Evolutionary conservation across 2,797 vertebrate genomes (phyloP).

Genomic region (Psittacula echo): DNA sequence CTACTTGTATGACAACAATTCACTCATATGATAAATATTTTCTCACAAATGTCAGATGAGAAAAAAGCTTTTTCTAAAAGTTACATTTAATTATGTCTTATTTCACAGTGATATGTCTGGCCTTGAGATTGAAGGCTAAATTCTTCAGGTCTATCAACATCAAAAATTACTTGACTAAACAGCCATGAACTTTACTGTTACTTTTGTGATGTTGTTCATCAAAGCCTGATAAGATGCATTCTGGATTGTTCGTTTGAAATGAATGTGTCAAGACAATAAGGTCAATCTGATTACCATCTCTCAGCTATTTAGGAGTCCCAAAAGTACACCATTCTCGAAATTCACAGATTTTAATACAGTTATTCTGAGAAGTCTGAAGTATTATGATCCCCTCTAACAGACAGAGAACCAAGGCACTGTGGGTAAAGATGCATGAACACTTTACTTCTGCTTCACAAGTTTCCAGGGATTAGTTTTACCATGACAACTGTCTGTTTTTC

Average conservation of each 20-base stretch:
- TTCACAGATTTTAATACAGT: neutral
- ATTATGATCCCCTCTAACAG: neutral
- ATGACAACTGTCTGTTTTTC: neutral
- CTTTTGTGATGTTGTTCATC: neutral
- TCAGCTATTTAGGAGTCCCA: neutral
- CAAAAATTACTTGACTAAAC: neutral
- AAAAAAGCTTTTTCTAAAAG: neutral
- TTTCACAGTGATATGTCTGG: neutral
- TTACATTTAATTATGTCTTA: neutral
- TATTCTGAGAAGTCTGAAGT: neutral
- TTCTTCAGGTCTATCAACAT: neutral
- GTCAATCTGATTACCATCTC: neutral
- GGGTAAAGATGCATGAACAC: neutral
- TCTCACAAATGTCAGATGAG: neutral
- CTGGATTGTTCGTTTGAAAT: neutral
- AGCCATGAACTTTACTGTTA: neutral
- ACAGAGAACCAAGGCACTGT: neutral
- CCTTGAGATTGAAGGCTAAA: neutral
- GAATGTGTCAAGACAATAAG: neutral
- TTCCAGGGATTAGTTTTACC: neutral
- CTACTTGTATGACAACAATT: neutral
- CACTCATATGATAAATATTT: neutral
- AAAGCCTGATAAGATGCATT: neutral
- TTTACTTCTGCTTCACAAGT: neutral
- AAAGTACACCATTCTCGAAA: neutral